phyloP scores from a whole-genome alignment of 2,113 vertebrate species.

The Rallus limicola region DNA sequence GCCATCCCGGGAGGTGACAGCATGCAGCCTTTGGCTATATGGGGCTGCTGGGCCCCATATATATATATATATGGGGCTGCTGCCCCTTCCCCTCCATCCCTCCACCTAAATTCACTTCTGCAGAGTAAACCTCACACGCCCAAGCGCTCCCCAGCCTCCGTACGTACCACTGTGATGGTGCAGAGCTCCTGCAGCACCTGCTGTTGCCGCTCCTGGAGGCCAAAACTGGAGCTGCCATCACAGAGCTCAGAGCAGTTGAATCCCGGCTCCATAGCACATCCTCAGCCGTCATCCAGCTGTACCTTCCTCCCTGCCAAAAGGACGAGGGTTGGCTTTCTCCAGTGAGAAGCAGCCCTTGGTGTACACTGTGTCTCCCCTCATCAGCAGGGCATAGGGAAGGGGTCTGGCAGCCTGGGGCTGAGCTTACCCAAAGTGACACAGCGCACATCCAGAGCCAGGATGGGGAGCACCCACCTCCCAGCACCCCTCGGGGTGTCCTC shows the following conservation, averaged over 20 bases:
- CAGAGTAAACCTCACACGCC: not conserved
- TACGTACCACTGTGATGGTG: slow-evolving; percentile 79
- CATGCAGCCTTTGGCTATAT: not conserved
- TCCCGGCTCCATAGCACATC: slow-evolving; percentile 84
- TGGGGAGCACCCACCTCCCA: not conserved
- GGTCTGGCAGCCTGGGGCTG: not conserved
- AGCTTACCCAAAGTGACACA: not conserved
- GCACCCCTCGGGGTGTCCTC: not conserved
- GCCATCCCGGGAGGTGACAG: not conserved
- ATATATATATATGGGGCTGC: not conserved
- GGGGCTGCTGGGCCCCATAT: not conserved
- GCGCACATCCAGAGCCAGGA: not conserved
- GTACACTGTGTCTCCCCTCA: accelerated
- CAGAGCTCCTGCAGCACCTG: slow-evolving; percentile 84
- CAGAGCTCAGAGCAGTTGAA: slow-evolving; percentile 91
- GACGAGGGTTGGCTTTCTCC: not conserved
- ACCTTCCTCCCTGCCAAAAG: not conserved
- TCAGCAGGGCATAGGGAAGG: not conserved
- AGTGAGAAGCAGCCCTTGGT: not conserved
- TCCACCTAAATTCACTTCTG: not conserved
- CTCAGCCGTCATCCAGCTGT: slow-evolving; percentile 28
- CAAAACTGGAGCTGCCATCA: slow-evolving; percentile 73
- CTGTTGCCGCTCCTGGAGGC: slow-evolving; percentile 72
- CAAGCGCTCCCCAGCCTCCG: accelerated
- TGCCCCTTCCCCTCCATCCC: not conserved